Evolutionary conservation across 2,888 invertebrate genomes (phyloP), one percentile per base, ranked within the genome.

Genomic region (Heliconius ismenius): DNA sequence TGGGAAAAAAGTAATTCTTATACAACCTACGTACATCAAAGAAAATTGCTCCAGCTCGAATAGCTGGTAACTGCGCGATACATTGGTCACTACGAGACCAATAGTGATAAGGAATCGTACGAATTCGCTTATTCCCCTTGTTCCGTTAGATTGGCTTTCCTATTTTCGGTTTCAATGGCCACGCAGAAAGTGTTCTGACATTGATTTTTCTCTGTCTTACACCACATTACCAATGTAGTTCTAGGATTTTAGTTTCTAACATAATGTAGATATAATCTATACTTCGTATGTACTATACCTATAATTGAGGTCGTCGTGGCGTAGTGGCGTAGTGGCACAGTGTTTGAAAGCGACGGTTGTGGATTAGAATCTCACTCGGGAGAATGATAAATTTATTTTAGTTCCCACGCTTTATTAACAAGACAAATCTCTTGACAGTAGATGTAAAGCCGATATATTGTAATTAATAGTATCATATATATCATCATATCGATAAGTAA

Each of bases 131-230:
- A 76, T 79, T 74, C n/a, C 73, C 72, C 72, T 73, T 78, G 77
- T 74, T 75, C 62, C 75, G 49, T 77, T 79, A 65, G 77, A 75
- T 77, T 79, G 74, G 76, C 60, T 76, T 75, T 77, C 54, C 26
- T 69, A 65, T 76, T 78, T 73, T 73, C 73, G 73, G 73, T 73
- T 73, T 73, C 73, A 62, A 73, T 73, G 26, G 60, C 62, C 39
- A 11, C 39, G 39, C 62, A 39, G 60, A 26, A 73, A 73, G 26
- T 73, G 62, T 60, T 32, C 69, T 58, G 32, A 70, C 69, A 58
- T 70, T 54, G 73, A 73, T 62, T 39, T 62, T 62, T 60, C 26
- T 73, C 62, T 73, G 73, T 73, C 73, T 60, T 73, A 62, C 36
- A 60, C 39, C 36, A n/a, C 39, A 73, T 73, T 73, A 60, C 18